Percentiles rank a stretch among this genome's conserved stretches.
Conservation (phyloP, 2,888 invertebrate species). For the Acleris holmiana region DNA sequence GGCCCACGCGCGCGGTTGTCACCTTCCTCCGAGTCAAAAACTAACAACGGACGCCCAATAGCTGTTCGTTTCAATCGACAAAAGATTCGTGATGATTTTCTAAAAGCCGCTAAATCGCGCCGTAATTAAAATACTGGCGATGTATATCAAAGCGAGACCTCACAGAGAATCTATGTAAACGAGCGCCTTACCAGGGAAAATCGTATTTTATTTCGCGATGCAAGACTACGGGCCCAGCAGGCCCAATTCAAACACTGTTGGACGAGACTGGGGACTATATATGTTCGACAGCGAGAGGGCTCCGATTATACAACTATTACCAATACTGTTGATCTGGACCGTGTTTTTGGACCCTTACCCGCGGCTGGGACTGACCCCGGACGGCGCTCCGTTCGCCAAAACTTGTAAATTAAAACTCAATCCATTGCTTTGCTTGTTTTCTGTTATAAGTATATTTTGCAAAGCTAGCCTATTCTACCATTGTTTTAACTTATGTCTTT, state of each 20-base stretch:
- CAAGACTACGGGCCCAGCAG: constrained; percentile 3
- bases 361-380: not conserved
- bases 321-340: not conserved
- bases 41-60: not conserved
- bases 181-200: constrained; percentile 28
- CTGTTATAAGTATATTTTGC: too few species aligned
- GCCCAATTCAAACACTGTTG: not conserved
- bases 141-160: not conserved
- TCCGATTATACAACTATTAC: not conserved
- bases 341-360: not conserved
- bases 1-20: not conserved
- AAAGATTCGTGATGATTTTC: not conserved
- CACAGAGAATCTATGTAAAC: constrained; percentile 20
- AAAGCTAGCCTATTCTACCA: too few species aligned
- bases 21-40: too few species aligned
- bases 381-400: not conserved
- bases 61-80: not conserved
- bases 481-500: too few species aligned
- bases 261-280: constrained; percentile 2
- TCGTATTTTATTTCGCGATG: constrained; percentile 17
- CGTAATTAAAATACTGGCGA: constrained; percentile 9
- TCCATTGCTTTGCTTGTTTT: not conserved
- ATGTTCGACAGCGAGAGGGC: not conserved
- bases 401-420: not conserved
- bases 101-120: not conserved